A percentile compares a stretch with the other conserved stretches of the same genome.
phyloP scores from a whole-genome alignment of 30 jellyfish, hydroid and myxozoan species.

The Phacellophora camtschatica region DNA sequence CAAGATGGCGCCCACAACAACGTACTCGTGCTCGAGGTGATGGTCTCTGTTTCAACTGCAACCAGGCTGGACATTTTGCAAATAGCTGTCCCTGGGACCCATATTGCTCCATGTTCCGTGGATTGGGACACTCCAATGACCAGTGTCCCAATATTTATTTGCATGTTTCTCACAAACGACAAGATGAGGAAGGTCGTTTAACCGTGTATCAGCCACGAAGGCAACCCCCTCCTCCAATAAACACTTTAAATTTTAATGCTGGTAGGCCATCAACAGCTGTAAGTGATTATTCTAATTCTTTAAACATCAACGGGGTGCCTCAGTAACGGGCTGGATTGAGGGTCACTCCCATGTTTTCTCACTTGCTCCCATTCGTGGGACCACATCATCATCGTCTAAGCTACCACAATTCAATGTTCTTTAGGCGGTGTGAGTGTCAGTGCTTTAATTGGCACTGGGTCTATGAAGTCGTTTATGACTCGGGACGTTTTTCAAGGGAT shows the following conservation, averaged over 20 bases:
- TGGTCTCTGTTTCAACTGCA: constrained; percentile 23
- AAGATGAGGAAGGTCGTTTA: background rate
- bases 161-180: background rate
- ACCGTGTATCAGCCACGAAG: background rate
- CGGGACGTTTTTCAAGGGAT: background rate
- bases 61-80: constrained; percentile 24
- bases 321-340: constrained; percentile 50
- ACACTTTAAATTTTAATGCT: background rate
- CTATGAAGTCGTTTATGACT: constrained; percentile 42
- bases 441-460: constrained; percentile 55
- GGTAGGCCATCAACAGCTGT: background rate
- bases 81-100: constrained; percentile 18
- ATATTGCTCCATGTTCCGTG: constrained; percentile 14
- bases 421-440: constrained; percentile 17
- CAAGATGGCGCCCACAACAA: too few species aligned
- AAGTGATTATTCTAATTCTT: background rate
- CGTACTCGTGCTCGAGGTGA: too few species aligned
- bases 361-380: background rate
- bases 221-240: background rate
- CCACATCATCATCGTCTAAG: background rate
- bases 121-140: constrained; percentile 14
- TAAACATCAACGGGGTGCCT: constrained; percentile 59
- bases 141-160: background rate
- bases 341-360: constrained; percentile 45
- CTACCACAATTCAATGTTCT: constrained; percentile 12